A percentile compares a stretch with the other conserved stretches of the same genome.
Evolutionary conservation across 2,797 vertebrate species (phyloP).

Genomic region (Acanthurus lineatus): DNA sequence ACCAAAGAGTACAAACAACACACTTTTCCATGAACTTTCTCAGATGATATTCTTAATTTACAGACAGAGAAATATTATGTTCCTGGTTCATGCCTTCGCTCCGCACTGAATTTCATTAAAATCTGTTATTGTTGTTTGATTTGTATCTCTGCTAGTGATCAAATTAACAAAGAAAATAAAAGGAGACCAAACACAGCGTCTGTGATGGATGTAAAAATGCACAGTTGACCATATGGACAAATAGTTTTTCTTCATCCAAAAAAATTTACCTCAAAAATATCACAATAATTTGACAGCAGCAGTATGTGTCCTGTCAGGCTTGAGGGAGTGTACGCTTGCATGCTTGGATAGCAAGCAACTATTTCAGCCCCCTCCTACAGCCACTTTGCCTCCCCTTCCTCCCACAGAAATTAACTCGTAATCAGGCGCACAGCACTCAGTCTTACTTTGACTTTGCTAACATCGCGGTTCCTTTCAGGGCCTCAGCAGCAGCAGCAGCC

Average conservation of each 20-base stretch:
- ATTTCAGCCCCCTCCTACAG: conserved; percentile 58
- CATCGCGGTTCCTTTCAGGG: conserved; percentile 74
- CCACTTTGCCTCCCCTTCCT: conserved; percentile 63
- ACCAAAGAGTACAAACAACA: not conserved
- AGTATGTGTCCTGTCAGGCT: conserved; percentile 47
- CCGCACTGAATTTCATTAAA: not conserved
- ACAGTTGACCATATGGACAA: conserved; percentile 5
- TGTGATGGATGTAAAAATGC: not conserved
- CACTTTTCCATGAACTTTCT: not conserved
- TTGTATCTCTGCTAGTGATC: conserved; percentile 12
- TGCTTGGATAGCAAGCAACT: conserved; percentile 58
- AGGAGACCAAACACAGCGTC: not conserved
- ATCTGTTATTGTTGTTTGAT: not conserved
- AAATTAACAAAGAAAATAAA: conserved; percentile 8
- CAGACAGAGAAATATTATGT: not conserved
- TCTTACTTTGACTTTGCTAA: conserved; percentile 65
- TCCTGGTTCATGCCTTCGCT: not conserved
- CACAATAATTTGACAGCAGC: conserved; percentile 22
- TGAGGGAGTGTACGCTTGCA: conserved; percentile 58
- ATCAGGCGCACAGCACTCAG: conserved; percentile 48
- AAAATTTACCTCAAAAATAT: not conserved
- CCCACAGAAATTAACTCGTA: conserved; percentile 64
- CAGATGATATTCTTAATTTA: not conserved
- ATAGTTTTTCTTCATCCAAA: not conserved
- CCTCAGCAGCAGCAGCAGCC: conserved; percentile 32